Evolutionary conservation across 2,113 vertebrate species (phyloP), one percentile per base, ranked within the genome.

Genomic region (Rhegmatorhina hoffmannsi): DNA sequence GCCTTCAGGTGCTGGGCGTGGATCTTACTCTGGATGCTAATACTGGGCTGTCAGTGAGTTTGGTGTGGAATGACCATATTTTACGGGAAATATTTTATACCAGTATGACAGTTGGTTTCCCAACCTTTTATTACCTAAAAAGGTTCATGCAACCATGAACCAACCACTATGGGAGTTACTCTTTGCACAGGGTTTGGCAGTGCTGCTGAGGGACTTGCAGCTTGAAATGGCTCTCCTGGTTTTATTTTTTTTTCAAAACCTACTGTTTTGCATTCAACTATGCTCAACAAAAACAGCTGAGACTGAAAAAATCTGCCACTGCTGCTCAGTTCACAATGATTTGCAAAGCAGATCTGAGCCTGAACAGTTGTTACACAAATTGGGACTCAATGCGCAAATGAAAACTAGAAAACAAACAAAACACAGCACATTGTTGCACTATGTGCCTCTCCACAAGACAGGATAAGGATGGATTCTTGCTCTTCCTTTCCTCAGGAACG

Each of bases 311-410:
- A 85, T 95, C 93, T 94, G 89, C 93, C 24, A 20, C 62, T 87
- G 81, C 93, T 95, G 87, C 90, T 95, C 91, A 90, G 70, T 91
- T 96, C 78, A 85, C 77, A 47, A 60, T 1, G 4, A 88, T 85
- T 90, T 92, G 55, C 68, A 93, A 73, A 94, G 70, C 95, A 93
- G 87, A 95, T 93, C 73, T 59, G 38, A 91, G 92, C 46, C 67
- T 66, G 90, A 95, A 55, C 79, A 70, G 70, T 95, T 88, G 84
- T 89, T 90, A 74, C 90, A 87, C 58, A 93, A 93, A 95, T 56
- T 89, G 82, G 67, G 69, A 84, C 18, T 58, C 75, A n/a, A 69
- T 44, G 46, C 36, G 3, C 50, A 85, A 92, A 67, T 9, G 58
- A 66, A 74, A 94, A 80, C 62, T 38, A 70, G 90, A 88, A 95